These are phyloP conservation scores for Caradrina clavipalpis DNA, from an alignment of 2,888 invertebrate genomes.

Conservation along the genomic window DNA sequence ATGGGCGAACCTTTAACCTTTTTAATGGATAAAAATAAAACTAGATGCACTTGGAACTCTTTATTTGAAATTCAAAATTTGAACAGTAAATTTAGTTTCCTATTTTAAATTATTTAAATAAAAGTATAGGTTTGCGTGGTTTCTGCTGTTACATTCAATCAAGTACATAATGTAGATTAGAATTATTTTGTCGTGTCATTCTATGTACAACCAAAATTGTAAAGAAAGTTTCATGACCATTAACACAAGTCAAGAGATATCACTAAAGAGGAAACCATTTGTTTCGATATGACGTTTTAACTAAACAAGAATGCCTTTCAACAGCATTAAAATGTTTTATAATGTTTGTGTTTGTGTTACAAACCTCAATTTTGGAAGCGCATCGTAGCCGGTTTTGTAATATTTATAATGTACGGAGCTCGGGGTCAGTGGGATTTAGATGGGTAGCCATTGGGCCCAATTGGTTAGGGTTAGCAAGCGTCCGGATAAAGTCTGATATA, in stretches of 20 bases:
- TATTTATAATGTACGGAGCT: constrained; percentile 73
- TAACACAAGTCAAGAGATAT: constrained; percentile 14
- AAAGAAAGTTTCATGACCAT: constrained; percentile 25
- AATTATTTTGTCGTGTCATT: too few species aligned
- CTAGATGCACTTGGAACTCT: too few species aligned
- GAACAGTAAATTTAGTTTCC: too few species aligned
- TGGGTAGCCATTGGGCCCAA: neutral
- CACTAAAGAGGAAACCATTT: constrained; percentile 36
- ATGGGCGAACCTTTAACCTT: too few species aligned
- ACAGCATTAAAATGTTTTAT: constrained; percentile 54
- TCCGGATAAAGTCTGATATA: too few species aligned
- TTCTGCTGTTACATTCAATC: too few species aligned
- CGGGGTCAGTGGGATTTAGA: constrained; percentile 75
- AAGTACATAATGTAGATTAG: too few species aligned
- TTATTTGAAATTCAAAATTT: too few species aligned
- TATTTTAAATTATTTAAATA: too few species aligned
- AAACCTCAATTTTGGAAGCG: constrained; percentile 75
- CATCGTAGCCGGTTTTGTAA: constrained; percentile 76
- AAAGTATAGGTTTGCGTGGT: too few species aligned
- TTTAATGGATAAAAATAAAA: too few species aligned
- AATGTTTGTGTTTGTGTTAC: constrained; percentile 64
- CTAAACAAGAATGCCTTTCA: constrained; percentile 42
- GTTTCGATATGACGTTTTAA: constrained; percentile 45
- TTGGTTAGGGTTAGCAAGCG: too few species aligned
- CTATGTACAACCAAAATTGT: constrained; percentile 22